phyloP scores from a whole-genome alignment of 2,113 vertebrate genomes.

The Amia ocellicauda region DNA sequence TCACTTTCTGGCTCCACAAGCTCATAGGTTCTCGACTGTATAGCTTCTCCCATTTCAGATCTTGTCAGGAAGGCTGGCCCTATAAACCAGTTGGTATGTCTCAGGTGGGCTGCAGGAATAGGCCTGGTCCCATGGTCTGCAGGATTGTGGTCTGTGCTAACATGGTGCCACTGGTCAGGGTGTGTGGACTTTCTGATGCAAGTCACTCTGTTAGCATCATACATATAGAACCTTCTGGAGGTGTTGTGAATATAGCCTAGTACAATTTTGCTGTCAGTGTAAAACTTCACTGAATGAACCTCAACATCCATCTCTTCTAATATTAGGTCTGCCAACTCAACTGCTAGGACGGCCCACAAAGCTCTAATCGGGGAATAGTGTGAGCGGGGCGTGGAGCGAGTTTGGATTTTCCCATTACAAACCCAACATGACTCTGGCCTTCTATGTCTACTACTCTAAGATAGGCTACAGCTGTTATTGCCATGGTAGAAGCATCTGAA shows the following conservation, averaged over 20 bases:
- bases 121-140: conserved; percentile 13
- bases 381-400: conserved; percentile 18
- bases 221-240: conserved; percentile 13
- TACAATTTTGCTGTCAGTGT: conserved; percentile 24
- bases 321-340: conserved; percentile 31
- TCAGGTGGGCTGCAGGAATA: not conserved
- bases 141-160: conserved; percentile 8
- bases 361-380: conserved; percentile 25
- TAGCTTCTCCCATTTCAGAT: not conserved
- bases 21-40: not conserved
- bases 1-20: not conserved
- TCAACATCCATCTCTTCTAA: conserved; percentile 6
- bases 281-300: conserved; percentile 4
- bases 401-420: conserved; percentile 23
- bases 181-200: conserved; percentile 8
- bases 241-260: conserved; percentile 21
- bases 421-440: conserved; percentile 4
- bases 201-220: conserved; percentile 13
- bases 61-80: conserved; percentile 21
- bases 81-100: conserved; percentile 9
- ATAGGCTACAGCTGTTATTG: conserved; percentile 20
- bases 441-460: not conserved
- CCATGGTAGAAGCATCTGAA: conserved; percentile 10
- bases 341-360: conserved; percentile 32
- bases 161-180: conserved; percentile 16